Percentiles rank a stretch among this genome's conserved stretches.
These are phyloP conservation scores for Epirrhoe alternata DNA, from an alignment of 2,888 invertebrate genomes.

Conservation along the genomic window DNA sequence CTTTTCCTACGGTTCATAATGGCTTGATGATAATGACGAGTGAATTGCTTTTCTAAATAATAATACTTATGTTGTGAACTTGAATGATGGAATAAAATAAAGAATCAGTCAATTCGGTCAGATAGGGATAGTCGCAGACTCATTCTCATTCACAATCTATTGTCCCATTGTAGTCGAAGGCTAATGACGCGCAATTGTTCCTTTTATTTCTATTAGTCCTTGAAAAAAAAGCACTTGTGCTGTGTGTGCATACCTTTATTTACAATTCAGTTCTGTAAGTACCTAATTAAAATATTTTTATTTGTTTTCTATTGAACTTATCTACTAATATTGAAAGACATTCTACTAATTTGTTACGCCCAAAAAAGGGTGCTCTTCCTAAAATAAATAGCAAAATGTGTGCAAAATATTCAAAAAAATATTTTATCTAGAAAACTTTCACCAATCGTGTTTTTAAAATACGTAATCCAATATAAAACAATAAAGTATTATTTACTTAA, in stretches of 20 bases:
- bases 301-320: background rate
- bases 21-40: too few species aligned
- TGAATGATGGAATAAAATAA: background rate
- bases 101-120: background rate
- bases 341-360: too few species aligned
- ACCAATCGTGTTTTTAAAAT: too few species aligned
- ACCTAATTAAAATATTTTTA: background rate
- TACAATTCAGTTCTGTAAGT: background rate
- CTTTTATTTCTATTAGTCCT: constrained; percentile 11
- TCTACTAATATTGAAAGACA: too few species aligned
- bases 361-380: too few species aligned
- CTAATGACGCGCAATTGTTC: constrained; percentile 23
- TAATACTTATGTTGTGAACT: background rate
- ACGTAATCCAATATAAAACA: too few species aligned
- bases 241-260: background rate
- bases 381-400: too few species aligned
- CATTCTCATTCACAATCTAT: constrained; percentile 19
- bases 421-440: background rate
- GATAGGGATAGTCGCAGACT: constrained; percentile 2
- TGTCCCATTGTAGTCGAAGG: constrained; percentile 27
- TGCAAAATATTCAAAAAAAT: too few species aligned
- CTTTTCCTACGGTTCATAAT: too few species aligned
- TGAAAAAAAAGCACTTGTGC: background rate
- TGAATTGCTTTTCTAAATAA: too few species aligned
- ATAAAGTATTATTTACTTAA: too few species aligned